Percentiles rank a stretch among this genome's conserved stretches.
These are phyloP conservation scores for Anabacerthia variegaticeps DNA, from an alignment of 2,797 vertebrate genomes.

Conservation along the genomic window DNA sequence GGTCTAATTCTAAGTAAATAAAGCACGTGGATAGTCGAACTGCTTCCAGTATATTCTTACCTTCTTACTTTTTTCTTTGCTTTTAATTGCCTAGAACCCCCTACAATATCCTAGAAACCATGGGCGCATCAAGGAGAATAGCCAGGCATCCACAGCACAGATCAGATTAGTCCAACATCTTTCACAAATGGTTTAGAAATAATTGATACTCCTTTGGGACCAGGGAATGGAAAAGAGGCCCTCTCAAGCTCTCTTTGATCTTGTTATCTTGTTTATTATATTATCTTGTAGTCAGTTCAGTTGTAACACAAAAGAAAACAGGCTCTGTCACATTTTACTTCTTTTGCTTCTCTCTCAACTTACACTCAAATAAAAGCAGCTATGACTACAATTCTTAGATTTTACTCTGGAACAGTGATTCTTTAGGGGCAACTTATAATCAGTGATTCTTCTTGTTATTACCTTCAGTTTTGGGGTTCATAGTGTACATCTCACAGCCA, in stretches of 20 bases:
- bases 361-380: background rate
- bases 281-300: constrained; percentile 25
- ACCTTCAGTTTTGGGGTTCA: background rate
- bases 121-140: background rate
- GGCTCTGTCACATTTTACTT: background rate
- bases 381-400: background rate
- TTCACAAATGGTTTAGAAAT: constrained; percentile 15
- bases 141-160: background rate
- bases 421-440: background rate
- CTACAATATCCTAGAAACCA: background rate
- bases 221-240: background rate
- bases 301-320: constrained; percentile 32
- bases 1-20: background rate
- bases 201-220: constrained; percentile 27
- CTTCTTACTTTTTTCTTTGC: background rate
- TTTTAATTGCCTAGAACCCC: background rate
- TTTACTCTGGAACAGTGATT: background rate
- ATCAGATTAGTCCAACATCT: constrained; percentile 12
- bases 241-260: constrained; percentile 46
- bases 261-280: constrained; percentile 52
- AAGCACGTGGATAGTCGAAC: background rate
- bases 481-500: background rate
- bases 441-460: background rate
- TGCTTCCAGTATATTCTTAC: background rate
- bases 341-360: background rate